Conservation (phyloP, 2,888 invertebrate species). For the Harpalus rufipes region DNA sequence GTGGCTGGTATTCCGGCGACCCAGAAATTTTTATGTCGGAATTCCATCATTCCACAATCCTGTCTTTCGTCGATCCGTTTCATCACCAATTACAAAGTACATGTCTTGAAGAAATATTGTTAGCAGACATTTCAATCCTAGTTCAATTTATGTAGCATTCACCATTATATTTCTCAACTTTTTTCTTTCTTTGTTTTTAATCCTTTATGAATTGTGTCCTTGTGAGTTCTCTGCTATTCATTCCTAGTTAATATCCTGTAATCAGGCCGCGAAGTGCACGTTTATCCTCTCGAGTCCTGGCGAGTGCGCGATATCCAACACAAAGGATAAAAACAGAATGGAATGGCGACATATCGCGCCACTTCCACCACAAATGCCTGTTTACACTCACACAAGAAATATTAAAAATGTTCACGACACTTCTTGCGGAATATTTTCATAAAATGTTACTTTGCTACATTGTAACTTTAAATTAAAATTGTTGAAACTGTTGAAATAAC, state of each 20-base stretch:
- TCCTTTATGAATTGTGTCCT: background rate
- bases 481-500: too few species aligned
- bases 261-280: slow-evolving; percentile 25
- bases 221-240: background rate
- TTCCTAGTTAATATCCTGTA: slow-evolving; percentile 25
- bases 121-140: too few species aligned
- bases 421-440: too few species aligned
- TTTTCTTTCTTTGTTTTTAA: background rate
- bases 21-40: too few species aligned
- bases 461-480: too few species aligned
- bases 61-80: too few species aligned
- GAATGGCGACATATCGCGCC: background rate
- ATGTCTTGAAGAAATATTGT: too few species aligned
- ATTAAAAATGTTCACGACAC: background rate
- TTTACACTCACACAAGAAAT: background rate
- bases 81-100: too few species aligned
- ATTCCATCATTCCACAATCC: too few species aligned
- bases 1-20: too few species aligned
- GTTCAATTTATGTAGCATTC: too few species aligned
- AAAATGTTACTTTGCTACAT: too few species aligned
- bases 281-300: slow-evolving; percentile 33
- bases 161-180: background rate
- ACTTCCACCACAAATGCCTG: background rate
- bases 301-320: slow-evolving; percentile 25
- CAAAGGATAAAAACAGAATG: slow-evolving; percentile 57